Evolutionary conservation across 2,888 invertebrate species (phyloP), one percentile per base, ranked within the genome.

Genomic region (Caradrina clavipalpis): DNA sequence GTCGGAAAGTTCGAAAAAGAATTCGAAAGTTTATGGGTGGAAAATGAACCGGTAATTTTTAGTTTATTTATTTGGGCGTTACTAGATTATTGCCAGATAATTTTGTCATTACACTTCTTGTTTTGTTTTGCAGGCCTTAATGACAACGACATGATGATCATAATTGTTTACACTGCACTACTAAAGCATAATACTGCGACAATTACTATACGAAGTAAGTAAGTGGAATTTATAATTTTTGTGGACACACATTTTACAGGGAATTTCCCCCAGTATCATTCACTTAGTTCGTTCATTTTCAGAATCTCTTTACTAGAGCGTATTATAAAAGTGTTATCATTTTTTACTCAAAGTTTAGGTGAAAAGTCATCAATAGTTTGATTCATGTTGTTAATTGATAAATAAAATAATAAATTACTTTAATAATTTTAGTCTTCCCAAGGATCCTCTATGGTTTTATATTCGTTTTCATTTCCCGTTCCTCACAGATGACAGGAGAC

Each of bases 11-110:
- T 97, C 86, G 89, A 94, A 57, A 89, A 91, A 35, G 97, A 97
- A 86, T 98, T 98, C 88, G 96, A 97, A 74, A 95, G 93, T 81
- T 90, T 98, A 67, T 98, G 97, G 97, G 85, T 90, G 78, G 95
- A 95, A 80, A 91, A 91, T 79, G 95, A 96, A 79, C 89, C 92
- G 87, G 95, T 95, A 88, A 86, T 26, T 49, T 64, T 19, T 31
- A 2, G 7, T 22, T 60, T 49, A 17, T 1, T 19, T 22, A 17
- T 56, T 15, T 8, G 39, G 6, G 4, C 26, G 26, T 45, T 6
- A 45, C 45, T 45, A 17, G 6, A 5, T 45, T 17, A 45, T 45
- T 45, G 45, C 2, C 17, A 45, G 17, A 45, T 17, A 45, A 5
- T 17, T 45, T 45, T 5, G 17, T 5, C 4, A 45, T 1, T 10